phyloP scores from a whole-genome alignment of 2,113 vertebrate species.

The Ceuthmochares aereus region DNA sequence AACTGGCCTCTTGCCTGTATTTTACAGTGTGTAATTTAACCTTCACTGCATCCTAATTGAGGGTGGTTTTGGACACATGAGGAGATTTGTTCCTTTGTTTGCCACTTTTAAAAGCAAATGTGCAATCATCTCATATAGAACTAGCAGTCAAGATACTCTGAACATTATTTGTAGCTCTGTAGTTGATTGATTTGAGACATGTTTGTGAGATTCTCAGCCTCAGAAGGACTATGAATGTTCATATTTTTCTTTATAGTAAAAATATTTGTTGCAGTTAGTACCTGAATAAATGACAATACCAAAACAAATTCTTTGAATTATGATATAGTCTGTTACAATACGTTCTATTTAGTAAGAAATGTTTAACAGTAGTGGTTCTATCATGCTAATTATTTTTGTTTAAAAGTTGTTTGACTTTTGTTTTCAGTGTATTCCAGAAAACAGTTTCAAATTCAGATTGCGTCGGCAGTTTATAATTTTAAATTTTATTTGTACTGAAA shows the following conservation, averaged over 20 bases:
- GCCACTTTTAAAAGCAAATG: not conserved
- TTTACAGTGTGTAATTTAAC: not conserved
- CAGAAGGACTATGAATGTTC: not conserved
- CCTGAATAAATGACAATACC: not conserved
- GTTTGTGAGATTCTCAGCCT: not conserved
- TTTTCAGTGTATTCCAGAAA: not conserved
- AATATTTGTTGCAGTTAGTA: not conserved
- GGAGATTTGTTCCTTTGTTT: not conserved
- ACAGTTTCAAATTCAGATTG: not conserved
- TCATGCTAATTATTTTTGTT: not conserved
- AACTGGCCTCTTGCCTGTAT: not conserved
- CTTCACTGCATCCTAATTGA: not conserved
- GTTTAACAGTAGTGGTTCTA: not conserved
- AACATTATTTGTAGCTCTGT: not conserved
- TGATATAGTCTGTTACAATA: not conserved
- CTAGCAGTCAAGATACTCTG: not conserved
- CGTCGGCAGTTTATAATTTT: not conserved
- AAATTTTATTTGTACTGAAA: not conserved
- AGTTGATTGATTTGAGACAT: not conserved
- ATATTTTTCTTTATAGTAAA: not conserved
- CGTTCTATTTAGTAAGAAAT: not conserved
- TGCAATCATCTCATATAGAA: accelerated
- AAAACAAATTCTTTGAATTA: not conserved
- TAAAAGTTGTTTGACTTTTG: not conserved
- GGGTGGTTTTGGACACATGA: accelerated